Conservation (phyloP, 2,113 vertebrate genomes). For the Poeciliopsis occidentalis region DNA sequence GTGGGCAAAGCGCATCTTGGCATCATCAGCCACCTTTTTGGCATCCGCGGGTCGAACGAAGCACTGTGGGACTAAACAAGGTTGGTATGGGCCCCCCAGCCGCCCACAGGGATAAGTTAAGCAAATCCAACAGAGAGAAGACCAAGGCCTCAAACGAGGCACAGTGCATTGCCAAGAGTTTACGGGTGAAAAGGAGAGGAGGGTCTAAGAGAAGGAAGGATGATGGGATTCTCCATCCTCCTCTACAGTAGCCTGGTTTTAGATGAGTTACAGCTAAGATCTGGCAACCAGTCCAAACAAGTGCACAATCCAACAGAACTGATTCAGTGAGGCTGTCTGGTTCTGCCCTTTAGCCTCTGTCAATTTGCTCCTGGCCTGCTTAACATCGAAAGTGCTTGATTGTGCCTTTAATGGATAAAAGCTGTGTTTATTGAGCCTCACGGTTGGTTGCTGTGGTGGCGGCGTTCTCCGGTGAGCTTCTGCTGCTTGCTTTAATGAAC, state of each 20-base stretch:
- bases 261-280: constrained; percentile 5
- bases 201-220: constrained; percentile 24
- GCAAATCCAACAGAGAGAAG: constrained; percentile 91
- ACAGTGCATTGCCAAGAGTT: constrained; percentile 54
- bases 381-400: constrained; percentile 44
- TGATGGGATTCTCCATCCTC: constrained; percentile 10
- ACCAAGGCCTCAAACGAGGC: constrained; percentile 89
- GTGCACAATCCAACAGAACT: constrained; percentile 1
- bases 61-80: constrained; percentile 99
- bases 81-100: constrained; percentile 99
- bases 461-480: constrained; percentile 49
- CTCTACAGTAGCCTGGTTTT: constrained; percentile 11
- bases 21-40: constrained; percentile 97
- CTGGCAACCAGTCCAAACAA: constrained; percentile 15
- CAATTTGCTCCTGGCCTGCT: constrained; percentile 14
- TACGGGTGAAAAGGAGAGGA: constrained; percentile 24
- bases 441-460: constrained; percentile 51
- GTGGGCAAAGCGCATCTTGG: constrained; percentile 98
- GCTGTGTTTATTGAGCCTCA: constrained; percentile 61
- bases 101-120: constrained; percentile 99
- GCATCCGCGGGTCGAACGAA: constrained; percentile 98
- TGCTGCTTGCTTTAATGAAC: constrained; percentile 71
- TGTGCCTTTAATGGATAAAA: constrained; percentile 52
- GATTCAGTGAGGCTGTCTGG: constrained; percentile 4
- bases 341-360: constrained; percentile 28